A percentile compares a stretch with the other conserved stretches of the same genome.
Conservation (phyloP, 2,113 vertebrate genomes). For the Prinia subflava region DNA sequence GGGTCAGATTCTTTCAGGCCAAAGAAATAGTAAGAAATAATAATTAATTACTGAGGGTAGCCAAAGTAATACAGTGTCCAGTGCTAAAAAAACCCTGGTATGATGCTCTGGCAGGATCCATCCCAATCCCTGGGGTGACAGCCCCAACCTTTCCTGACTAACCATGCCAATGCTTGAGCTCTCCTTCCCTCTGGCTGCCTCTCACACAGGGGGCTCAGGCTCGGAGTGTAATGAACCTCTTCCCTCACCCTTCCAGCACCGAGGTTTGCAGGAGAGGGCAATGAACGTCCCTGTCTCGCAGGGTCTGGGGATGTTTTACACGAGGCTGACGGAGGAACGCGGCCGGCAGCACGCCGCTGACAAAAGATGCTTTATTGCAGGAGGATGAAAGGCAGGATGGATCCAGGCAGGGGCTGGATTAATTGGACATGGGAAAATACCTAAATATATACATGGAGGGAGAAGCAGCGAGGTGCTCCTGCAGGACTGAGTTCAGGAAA, state of each 20-base stretch:
- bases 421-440: constrained; percentile 22
- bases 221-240: background rate
- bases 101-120: background rate
- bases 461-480: background rate
- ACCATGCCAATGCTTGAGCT: background rate
- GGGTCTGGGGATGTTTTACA: background rate
- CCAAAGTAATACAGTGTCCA: background rate
- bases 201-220: background rate
- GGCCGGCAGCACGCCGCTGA: background rate
- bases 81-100: background rate
- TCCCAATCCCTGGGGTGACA: constrained; percentile 13
- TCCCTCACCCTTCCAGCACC: background rate
- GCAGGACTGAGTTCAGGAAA: background rate
- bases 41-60: background rate
- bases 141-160: background rate
- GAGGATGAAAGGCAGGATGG: constrained; percentile 20
- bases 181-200: background rate
- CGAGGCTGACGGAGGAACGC: background rate
- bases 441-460: background rate
- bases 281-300: background rate
- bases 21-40: background rate
- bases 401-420: background rate
- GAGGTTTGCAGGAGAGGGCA: background rate
- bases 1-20: background rate
- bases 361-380: constrained; percentile 14